These are phyloP conservation scores for Bambusicola thoracicus DNA, from an alignment of 2,113 vertebrate genomes.

Conservation along the genomic window DNA sequence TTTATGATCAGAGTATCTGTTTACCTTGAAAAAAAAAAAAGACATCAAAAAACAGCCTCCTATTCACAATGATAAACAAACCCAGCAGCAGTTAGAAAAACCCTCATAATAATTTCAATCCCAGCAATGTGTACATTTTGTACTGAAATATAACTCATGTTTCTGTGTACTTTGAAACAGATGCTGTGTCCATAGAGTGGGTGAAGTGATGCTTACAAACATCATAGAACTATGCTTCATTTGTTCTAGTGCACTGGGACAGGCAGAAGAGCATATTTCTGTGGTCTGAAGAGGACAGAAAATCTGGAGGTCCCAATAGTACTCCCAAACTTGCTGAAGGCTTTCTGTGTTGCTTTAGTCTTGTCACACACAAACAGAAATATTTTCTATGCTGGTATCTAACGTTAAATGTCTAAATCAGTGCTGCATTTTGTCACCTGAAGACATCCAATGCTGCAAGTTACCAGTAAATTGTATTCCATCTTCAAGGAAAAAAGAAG, in stretches of 20 bases:
- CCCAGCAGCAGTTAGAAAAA: not conserved
- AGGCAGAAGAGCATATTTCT: conserved; percentile 27
- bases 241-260: conserved; percentile 41
- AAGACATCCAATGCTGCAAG: not conserved
- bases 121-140: conserved; percentile 53
- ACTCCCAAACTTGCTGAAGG: not conserved
- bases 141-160: conserved; percentile 44
- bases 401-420: not conserved
- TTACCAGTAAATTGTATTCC: not conserved
- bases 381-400: not conserved
- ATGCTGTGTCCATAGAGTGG: conserved; percentile 43
- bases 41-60: not conserved
- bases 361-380: not conserved
- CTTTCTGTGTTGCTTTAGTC: not conserved
- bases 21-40: not conserved
- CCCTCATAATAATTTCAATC: conserved; percentile 5
- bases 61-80: not conserved
- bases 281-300: conserved; percentile 10
- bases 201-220: conserved; percentile 34
- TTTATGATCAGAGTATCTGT: not conserved
- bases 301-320: not conserved
- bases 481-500: not conserved
- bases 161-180: conserved; percentile 49
- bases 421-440: not conserved
- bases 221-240: conserved; percentile 23